Conservation (phyloP, 2,888 invertebrate species). For the Adelognathus sp. region DNA sequence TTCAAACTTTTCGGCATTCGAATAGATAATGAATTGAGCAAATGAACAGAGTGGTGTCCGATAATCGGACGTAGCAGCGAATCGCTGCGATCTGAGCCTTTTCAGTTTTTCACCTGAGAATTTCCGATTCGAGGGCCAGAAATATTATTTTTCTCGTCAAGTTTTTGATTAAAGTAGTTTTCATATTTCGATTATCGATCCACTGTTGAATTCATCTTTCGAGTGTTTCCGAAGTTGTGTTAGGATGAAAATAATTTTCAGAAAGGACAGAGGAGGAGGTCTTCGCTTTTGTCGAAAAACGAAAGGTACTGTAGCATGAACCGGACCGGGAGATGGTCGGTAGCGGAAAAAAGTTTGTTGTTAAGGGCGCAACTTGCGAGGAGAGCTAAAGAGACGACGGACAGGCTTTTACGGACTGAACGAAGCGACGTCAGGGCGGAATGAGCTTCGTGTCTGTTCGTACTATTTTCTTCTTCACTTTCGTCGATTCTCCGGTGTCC, state of each 20-base stretch:
- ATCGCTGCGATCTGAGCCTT: too few species aligned
- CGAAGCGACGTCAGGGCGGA: background rate
- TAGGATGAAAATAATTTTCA: too few species aligned
- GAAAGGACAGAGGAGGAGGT: background rate
- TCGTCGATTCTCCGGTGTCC: background rate
- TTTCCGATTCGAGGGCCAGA: too few species aligned
- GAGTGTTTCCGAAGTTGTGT: too few species aligned
- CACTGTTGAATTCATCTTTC: too few species aligned
- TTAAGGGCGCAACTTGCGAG: constrained; percentile 1
- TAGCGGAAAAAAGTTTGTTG: constrained; percentile 5
- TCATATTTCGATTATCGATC: background rate
- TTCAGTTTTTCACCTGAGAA: too few species aligned
- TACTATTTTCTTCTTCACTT: background rate
- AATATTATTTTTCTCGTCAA: too few species aligned
- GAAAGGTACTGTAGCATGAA: background rate
- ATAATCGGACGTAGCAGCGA: too few species aligned
- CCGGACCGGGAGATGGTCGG: background rate
- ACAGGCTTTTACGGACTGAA: constrained; percentile 4
- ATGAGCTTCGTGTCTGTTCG: background rate
- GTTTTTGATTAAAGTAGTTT: background rate
- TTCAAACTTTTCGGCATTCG: too few species aligned
- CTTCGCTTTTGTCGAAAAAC: background rate
- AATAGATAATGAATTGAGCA: too few species aligned
- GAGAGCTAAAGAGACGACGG: background rate
- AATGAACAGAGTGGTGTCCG: too few species aligned